A percentile compares a stretch with the other conserved stretches of the same genome.
Evolutionary conservation across 2,888 invertebrate genomes (phyloP).

Genomic region (Xestobium rufovillosum): DNA sequence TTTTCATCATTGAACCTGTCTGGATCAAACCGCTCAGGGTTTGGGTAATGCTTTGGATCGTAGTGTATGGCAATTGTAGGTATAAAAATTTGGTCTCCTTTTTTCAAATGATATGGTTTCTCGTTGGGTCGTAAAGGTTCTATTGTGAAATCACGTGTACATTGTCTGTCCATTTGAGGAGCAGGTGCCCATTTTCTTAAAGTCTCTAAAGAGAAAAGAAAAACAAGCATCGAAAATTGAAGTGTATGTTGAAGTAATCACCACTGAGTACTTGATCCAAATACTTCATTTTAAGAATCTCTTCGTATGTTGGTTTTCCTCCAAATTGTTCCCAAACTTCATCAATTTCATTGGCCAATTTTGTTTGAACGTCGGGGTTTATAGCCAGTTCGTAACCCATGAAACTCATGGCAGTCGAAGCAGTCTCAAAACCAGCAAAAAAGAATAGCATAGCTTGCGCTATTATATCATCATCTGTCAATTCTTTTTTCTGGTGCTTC

Average conservation of each 20-base stretch:
- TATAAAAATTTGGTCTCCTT: constrained; percentile 22
- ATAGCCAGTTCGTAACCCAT: constrained; percentile 49
- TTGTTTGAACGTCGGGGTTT: constrained; percentile 50
- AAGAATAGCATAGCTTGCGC: constrained; percentile 50
- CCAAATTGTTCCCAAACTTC: constrained; percentile 35
- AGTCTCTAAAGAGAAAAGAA: constrained; percentile 24
- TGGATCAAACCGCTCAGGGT: constrained; percentile 32
- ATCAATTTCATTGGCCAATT: constrained; percentile 47
- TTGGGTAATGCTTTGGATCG: constrained; percentile 28
- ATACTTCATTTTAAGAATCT: constrained; percentile 29
- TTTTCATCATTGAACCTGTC: constrained; percentile 46
- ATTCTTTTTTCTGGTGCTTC: constrained; percentile 17
- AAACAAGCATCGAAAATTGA: constrained; percentile 5
- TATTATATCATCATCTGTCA: too few relatives aligned
- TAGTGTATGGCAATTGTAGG: constrained; percentile 25
- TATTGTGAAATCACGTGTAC: constrained; percentile 25
- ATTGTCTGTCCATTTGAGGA: constrained; percentile 22
- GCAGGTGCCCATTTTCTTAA: constrained; percentile 29
- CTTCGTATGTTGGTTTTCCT: constrained; percentile 27
- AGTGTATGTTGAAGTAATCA: constrained; percentile 13
- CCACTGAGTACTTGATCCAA: constrained; percentile 30
- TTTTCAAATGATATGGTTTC: constrained; percentile 21
- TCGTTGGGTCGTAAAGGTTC: constrained; percentile 21
- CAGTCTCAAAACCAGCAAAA: constrained; percentile 46
- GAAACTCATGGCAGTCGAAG: constrained; percentile 44